Conservation (phyloP, 2,797 vertebrate species). For the Esox masquinongy region DNA sequence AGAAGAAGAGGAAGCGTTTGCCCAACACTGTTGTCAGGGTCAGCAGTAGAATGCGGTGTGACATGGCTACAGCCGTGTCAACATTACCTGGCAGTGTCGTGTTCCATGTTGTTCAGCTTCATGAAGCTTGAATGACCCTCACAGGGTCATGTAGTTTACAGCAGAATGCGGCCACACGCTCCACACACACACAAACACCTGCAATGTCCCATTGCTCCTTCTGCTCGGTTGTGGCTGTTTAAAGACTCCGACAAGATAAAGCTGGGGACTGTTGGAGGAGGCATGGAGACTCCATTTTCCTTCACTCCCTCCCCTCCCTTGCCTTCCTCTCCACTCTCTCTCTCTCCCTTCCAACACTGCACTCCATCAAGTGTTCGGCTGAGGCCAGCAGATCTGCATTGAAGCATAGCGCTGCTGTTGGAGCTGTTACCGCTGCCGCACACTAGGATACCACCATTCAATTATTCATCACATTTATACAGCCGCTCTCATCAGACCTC, state of each 20-base stretch:
- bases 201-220: neutral
- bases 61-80: neutral
- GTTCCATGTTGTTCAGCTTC: too few species aligned
- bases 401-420: neutral
- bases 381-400: constrained; percentile 5
- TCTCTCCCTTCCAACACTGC: neutral
- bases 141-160: too few species aligned
- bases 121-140: too few species aligned
- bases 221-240: neutral
- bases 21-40: neutral
- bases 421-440: neutral
- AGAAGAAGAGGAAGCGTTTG: neutral
- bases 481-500: constrained; percentile 6
- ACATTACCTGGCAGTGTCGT: too few species aligned
- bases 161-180: too few species aligned
- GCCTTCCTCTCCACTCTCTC: too few species aligned
- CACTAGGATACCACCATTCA: neutral
- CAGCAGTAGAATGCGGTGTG: neutral
- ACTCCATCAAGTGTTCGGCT: constrained; percentile 8
- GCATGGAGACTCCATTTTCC: neutral
- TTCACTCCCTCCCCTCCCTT: neutral
- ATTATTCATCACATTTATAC: constrained; percentile 12
- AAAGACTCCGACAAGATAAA: neutral
- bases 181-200: neutral
- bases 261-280: neutral